These are phyloP conservation scores for Drosophila affinis DNA, from an alignment of 2,888 invertebrate genomes.

Conservation along the genomic window DNA sequence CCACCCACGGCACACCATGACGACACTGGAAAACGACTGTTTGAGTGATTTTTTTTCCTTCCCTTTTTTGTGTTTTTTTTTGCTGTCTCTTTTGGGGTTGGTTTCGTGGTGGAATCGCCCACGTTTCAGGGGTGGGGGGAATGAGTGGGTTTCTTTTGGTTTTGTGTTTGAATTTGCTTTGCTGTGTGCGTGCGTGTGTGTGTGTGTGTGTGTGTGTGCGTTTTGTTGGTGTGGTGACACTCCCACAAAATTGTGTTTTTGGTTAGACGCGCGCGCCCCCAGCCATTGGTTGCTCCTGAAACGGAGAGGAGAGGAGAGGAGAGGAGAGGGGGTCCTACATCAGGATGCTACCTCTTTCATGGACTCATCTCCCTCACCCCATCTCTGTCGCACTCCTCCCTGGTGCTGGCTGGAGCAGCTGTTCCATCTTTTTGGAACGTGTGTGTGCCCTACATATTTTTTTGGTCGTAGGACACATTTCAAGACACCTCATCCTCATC, in stretches of 20 bases:
- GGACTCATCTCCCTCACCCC: neutral
- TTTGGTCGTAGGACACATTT: conserved; percentile 27
- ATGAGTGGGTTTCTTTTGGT: conserved; percentile 35
- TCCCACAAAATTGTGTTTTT: conserved; percentile 67
- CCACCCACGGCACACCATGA: conserved; percentile 38
- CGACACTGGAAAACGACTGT: conserved; percentile 64
- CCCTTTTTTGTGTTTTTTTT: conserved; percentile 31
- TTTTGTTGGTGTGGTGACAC: conserved; percentile 65
- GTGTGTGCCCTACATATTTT: conserved; percentile 29
- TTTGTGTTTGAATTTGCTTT: conserved; percentile 26
- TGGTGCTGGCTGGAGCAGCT: conserved; percentile 23
- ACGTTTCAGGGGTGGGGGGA: conserved; percentile 10
- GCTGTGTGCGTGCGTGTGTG: neutral
- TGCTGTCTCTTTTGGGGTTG: conserved; percentile 38
- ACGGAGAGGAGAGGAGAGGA: neutral
- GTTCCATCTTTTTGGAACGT: conserved; percentile 27
- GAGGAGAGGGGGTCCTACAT: neutral
- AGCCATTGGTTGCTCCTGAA: conserved; percentile 56
- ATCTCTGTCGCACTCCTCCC: conserved; percentile 11
- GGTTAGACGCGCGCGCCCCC: conserved; percentile 37
- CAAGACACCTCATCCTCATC: conserved; percentile 13
- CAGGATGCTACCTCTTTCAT: conserved; percentile 1
- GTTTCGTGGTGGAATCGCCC: conserved; percentile 25
- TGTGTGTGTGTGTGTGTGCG: conserved; percentile 12
- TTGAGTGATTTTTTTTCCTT: conserved; percentile 67